Evolutionary conservation across 2,888 invertebrate genomes (phyloP).

Genomic region (Plagodis dolabraria): DNA sequence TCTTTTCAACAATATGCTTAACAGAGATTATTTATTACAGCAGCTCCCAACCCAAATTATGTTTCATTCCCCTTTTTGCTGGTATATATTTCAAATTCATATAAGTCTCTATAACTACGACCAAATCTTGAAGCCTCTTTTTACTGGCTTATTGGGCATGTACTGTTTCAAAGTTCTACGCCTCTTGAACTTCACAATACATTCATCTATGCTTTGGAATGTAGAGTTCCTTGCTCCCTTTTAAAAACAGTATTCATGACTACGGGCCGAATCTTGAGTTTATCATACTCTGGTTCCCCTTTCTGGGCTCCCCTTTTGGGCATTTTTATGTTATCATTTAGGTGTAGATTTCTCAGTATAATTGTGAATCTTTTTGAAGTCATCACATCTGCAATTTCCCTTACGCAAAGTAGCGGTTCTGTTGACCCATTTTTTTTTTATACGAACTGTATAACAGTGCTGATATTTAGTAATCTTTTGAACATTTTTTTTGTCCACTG

Average conservation of each 20-base stretch:
- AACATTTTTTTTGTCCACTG: too few relatives aligned
- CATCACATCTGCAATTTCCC: constrained; percentile 23
- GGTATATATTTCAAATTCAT: constrained; percentile 26
- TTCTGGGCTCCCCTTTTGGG: constrained; percentile 27
- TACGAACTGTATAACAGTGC: too few relatives aligned
- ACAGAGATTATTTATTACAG: constrained; percentile 28
- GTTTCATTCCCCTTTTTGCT: constrained; percentile 22
- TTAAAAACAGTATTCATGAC: constrained; percentile 25
- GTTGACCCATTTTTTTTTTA: constrained; percentile 30
- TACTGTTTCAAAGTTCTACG: constrained; percentile 26
- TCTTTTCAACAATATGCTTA: constrained; percentile 27
- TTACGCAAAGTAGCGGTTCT: constrained; percentile 11
- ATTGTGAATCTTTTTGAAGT: constrained; percentile 28
- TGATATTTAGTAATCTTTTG: too few relatives aligned
- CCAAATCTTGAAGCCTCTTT: constrained; percentile 25
- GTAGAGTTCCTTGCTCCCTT: constrained; percentile 19
- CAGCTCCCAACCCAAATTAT: constrained; percentile 28
- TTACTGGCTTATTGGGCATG: constrained; percentile 24
- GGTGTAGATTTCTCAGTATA: constrained; percentile 27
- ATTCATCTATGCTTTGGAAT: constrained; percentile 23
- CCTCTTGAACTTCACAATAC: constrained; percentile 29
- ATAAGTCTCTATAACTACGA: constrained; percentile 21
- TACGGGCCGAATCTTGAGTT: constrained; percentile 29
- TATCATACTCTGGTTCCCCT: constrained; percentile 29
- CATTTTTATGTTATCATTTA: constrained; percentile 31